Evolutionary conservation across 2,797 vertebrate species (phyloP), one percentile per base, ranked within the genome.

Genomic region (Enteromius unitaeniatus): DNA sequence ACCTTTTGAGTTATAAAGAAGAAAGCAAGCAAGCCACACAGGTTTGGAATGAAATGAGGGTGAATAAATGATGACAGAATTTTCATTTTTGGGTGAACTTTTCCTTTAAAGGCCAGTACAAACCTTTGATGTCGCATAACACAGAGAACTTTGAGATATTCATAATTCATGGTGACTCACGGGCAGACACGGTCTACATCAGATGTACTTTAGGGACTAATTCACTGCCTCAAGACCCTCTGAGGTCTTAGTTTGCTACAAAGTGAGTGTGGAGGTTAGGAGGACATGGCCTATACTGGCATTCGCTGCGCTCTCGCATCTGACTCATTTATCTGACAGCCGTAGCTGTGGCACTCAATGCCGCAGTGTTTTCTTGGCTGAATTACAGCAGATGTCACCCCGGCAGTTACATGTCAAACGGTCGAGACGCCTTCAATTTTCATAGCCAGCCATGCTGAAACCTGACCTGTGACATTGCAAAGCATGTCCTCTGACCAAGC

Each of bases 331-430:
- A 85, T 84, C 81, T 74, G 82, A 83, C 77, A 87, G 84, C 68
- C 85, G 62, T 65, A 64, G 78, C 86, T 82, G 82, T 79, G 87
- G 87, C 85, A 85, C 83, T 85, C 84, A 83, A 85, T 79, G 72
- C 83, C 40, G 55, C 55, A 80, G 79, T 84, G 85, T 87, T 87
- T 87, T 84, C 80, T 87, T 88, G 73, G 78, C 86, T 79, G 67
- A 82, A 78, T 82, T 87, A 86, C 85, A 85, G 79, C 67, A 83
- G 88, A 87, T 86, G 79, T 88, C 87, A 90, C 84, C 81, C 78
- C 75, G 84, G 81, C 85, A 72, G 84, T 85, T 85, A 80, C 82
- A 87, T 84, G 80, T 70, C 45, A 81, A 85, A 87, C 21, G 73
- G 85, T 83, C 55, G 47, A 79, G 82, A 89, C 51, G 77, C 87